A percentile compares a stretch with the other conserved stretches of the same genome.
Evolutionary conservation across 2,113 vertebrate species (phyloP).

Genomic region (Ceyx melanurus): DNA sequence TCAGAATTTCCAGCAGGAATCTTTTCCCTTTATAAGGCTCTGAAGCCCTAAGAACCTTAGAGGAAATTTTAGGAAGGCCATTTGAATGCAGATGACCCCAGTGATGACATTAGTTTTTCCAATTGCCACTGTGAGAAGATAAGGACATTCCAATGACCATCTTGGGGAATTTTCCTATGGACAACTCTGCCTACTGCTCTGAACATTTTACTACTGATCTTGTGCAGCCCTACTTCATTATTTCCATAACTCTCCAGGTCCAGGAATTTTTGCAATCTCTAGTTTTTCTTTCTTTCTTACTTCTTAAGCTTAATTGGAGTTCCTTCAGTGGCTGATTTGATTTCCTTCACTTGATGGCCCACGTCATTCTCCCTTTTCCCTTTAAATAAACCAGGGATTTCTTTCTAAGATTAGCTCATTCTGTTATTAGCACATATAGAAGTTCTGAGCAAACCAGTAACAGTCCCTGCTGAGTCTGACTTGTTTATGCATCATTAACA

Average conservation of each 20-base stretch:
- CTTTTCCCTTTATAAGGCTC: not conserved
- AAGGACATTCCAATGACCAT: not conserved
- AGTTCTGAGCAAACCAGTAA: constrained; percentile 35
- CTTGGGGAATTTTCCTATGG: not conserved
- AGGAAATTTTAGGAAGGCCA: not conserved
- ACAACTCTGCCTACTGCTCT: not conserved
- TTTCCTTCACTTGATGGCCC: not conserved
- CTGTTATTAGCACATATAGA: constrained; percentile 3
- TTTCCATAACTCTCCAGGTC: not conserved
- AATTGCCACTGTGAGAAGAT: not conserved
- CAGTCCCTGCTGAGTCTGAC: constrained; percentile 4
- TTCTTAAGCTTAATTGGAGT: not conserved
- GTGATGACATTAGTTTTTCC: not conserved
- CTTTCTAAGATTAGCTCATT: constrained; percentile 36
- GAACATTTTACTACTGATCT: not conserved
- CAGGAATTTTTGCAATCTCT: not conserved
- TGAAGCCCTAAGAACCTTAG: not conserved
- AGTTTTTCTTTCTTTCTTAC: not conserved
- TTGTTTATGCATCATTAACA: constrained; percentile 60
- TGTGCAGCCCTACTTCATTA: not conserved
- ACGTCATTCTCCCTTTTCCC: not conserved
- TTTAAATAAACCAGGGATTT: constrained; percentile 26
- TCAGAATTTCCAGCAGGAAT: constrained; percentile 8
- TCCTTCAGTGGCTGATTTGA: not conserved
- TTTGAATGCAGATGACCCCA: not conserved